Evolutionary conservation across 1,140 invertebrate species (phyloP), one percentile per base, ranked within the genome.

Genomic region (Sarcophaga bullata): DNA sequence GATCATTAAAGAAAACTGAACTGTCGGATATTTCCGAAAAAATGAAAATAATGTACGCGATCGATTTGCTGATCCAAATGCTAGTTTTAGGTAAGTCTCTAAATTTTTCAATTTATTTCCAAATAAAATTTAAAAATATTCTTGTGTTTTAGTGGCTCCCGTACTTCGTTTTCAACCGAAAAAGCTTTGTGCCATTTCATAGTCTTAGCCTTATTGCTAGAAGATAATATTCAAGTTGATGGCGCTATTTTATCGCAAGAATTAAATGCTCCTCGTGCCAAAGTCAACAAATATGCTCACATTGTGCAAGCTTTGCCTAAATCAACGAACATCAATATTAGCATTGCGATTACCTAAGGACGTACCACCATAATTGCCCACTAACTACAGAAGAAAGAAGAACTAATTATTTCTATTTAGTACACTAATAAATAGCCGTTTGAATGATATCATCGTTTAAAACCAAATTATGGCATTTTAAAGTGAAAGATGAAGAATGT

Each of bases 161-260:
- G 88, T 10, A 90, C 88, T 3, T 80, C 81, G 8, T 86, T 84
- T 19, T 86, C 85, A 37, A 86, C 84, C 8, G 88, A 90, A n/a
- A 90, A 90, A 49, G 88, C 87, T 0, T 80, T 90, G 7, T 87
- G 87, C 0, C 86, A 90, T 82, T 90, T 87, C n/a, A 90, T 90
- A 83, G 88, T 90, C 3, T 78, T 90, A 17, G 84, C 87, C 0
- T 25, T 90, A 37, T 84, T 90, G 2, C 84, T 87, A 37, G 87
- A 81, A 68, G 87, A 86, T 0, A 88, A 90, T 10, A 83, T 85
- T 81, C 86, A 87, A 19, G 83, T 86, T 13, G 85, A 89, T 81
- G 68, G 84, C 3, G 86, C 86, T 52, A 72, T 82, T 0, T 81
- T 90, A 0, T 85, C 87, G 0, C 84, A 85, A 46, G 84, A 86